Evolutionary conservation across 2,113 vertebrate genomes (phyloP), one percentile per base, ranked within the genome.

Genomic region (Beaufortia kweichowensis): DNA sequence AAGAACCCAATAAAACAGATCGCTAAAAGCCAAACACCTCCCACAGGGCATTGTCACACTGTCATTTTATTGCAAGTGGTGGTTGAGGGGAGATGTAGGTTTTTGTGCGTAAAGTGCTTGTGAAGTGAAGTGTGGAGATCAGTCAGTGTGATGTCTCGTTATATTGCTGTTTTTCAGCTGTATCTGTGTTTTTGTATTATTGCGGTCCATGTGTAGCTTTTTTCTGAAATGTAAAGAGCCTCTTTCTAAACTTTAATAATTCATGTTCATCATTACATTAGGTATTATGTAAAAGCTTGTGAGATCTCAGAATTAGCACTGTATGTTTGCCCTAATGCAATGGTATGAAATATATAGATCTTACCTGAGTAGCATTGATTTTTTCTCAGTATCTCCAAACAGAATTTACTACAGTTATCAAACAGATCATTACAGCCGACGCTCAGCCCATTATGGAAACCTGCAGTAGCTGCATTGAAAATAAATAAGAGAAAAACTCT

Each of bases 21-120:
- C 60, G 43, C 56, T 60, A 62, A 79, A 59, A 75, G 81, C 85
- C 39, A 80, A 79, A 83, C 83, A 80, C 69, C 78, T 79, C 70
- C 82, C 74, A 85, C 64, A 73, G 53, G 26, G 61, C 85, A 85
- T 84, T 77, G 19, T 84, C 76, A 85, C 67, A 77, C 89, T 87
- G 86, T 89, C 88, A 78, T 82, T 85, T 84, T 17, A 68, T 31
- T 19, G 26, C 50, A 53, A 68, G 26, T 76, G 64, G 79, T 83
- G 83, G 68, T 84, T 80, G 85, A 85, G 83, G 81, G 86, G 84
- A 87, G 85, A 85, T 88, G 81, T 85, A 87, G 88, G 68, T 77
- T 83, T 60, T 33, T 85, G 59, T 78, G 68, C 79, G 81, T 91
- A 81, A 81, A 84, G 83, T 89, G 87, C 83, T 86, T 86, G 86